phyloP scores from a whole-genome alignment of 2,888 invertebrate species.

The Mystacides longicornis region DNA sequence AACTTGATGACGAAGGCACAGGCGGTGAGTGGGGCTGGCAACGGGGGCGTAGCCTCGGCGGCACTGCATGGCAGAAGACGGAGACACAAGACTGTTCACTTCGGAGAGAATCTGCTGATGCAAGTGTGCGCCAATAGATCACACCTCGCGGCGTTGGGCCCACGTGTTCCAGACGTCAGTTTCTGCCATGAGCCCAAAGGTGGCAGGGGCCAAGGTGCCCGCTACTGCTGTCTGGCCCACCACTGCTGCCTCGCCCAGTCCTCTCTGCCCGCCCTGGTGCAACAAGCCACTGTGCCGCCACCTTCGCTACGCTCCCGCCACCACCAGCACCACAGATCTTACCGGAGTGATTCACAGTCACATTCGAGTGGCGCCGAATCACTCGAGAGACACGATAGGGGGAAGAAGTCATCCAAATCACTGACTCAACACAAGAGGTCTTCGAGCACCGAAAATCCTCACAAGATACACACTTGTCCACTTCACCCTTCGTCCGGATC shows the following conservation, averaged over 20 bases:
- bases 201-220: conserved; percentile 39
- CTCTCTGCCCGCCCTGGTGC: conserved; percentile 36
- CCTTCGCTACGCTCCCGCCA: conserved; percentile 16
- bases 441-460: conserved; percentile 34
- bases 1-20: conserved; percentile 25
- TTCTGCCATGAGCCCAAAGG: conserved; percentile 47
- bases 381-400: conserved; percentile 38
- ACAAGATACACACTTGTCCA: conserved; percentile 43
- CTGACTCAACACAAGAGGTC: conserved; percentile 16
- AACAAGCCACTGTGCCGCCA: conserved; percentile 28
- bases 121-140: conserved; percentile 67
- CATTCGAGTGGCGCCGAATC: conserved; percentile 47
- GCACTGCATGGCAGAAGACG: conserved; percentile 58
- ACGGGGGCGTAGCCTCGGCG: conserved; percentile 41
- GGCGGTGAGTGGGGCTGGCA: conserved; percentile 37
- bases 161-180: conserved; percentile 44
- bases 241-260: conserved; percentile 42
- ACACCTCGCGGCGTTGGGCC: conserved; percentile 44
- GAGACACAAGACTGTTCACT: conserved; percentile 71
- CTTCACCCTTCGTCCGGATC: conserved; percentile 40
- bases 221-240: conserved; percentile 46
- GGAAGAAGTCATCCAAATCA: conserved; percentile 31
- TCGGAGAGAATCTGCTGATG: conserved; percentile 66
- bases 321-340: conserved; percentile 36
- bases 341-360: conserved; percentile 38